Conservation (phyloP, 2,888 invertebrate species). For the Eristalinus sepulchralis region DNA sequence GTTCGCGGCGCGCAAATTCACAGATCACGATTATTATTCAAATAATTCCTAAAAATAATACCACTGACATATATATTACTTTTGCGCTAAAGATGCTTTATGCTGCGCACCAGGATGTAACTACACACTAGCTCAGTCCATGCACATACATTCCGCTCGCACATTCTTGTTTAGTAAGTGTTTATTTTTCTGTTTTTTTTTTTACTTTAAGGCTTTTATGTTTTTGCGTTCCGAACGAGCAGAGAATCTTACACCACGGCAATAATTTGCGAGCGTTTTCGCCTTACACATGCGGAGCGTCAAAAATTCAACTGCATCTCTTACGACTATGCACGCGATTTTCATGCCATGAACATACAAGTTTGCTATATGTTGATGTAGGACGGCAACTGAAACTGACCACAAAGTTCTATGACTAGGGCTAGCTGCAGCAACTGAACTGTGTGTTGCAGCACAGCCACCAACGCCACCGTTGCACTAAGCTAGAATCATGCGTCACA, state of each 20-base stretch:
- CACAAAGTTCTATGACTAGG: slow-evolving; percentile 48
- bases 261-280: slow-evolving; percentile 47
- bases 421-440: slow-evolving; percentile 36
- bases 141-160: slow-evolving; percentile 58
- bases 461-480: slow-evolving; percentile 59
- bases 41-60: slow-evolving; percentile 69
- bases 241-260: slow-evolving; percentile 21
- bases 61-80: slow-evolving; percentile 59
- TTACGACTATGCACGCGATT: slow-evolving; percentile 48
- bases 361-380: slow-evolving; percentile 16
- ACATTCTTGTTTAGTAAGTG: slow-evolving; percentile 57
- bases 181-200: slow-evolving; percentile 2
- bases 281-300: slow-evolving; percentile 56
- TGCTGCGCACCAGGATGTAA: slow-evolving; percentile 49
- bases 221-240: slow-evolving; percentile 30
- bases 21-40: slow-evolving; percentile 45
- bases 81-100: slow-evolving; percentile 29
- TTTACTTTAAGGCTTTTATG: background rate
- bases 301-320: slow-evolving; percentile 64
- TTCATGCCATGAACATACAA: slow-evolving; percentile 41
- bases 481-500: slow-evolving; percentile 57
- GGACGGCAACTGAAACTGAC: slow-evolving; percentile 53
- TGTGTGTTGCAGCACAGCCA: slow-evolving; percentile 41
- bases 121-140: slow-evolving; percentile 38
- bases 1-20: slow-evolving; percentile 17